Evolutionary conservation across 2,113 vertebrate genomes (phyloP).

Genomic region (Anarhynchus alexandrinus): DNA sequence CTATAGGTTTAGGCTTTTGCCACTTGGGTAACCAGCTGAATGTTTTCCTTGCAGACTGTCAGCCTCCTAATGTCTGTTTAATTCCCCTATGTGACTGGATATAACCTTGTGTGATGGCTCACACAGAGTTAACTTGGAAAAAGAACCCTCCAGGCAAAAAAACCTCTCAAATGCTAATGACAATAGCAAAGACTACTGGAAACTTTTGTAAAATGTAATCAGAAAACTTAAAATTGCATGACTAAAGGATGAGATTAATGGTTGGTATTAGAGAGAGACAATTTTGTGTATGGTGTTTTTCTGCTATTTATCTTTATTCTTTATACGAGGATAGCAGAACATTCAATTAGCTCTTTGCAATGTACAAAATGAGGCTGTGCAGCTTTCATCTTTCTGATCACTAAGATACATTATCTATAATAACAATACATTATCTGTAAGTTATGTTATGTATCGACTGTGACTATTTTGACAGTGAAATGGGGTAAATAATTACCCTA

Average conservation of each 20-base stretch:
- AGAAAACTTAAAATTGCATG: background rate
- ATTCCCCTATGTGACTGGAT: background rate
- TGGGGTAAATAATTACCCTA: background rate
- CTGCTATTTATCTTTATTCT: background rate
- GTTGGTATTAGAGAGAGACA: background rate
- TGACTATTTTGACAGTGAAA: background rate
- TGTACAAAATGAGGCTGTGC: background rate
- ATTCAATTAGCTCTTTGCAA: background rate
- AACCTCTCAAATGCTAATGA: fast-evolving
- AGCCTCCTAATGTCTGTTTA: background rate
- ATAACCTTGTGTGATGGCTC: background rate
- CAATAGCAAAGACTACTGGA: background rate
- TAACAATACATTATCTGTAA: no score
- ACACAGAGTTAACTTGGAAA: background rate
- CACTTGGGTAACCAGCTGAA: background rate
- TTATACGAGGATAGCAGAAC: background rate
- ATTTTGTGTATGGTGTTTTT: background rate
- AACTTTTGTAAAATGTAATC: background rate
- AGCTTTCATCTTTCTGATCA: background rate
- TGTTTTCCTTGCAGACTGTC: background rate
- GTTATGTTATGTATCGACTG: background rate
- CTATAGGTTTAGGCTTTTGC: background rate
- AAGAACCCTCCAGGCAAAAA: background rate
- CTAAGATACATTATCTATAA: no score
- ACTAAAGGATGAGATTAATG: background rate